Conservation (phyloP, 2,888 invertebrate species). For the Sthenelais limicola region DNA sequence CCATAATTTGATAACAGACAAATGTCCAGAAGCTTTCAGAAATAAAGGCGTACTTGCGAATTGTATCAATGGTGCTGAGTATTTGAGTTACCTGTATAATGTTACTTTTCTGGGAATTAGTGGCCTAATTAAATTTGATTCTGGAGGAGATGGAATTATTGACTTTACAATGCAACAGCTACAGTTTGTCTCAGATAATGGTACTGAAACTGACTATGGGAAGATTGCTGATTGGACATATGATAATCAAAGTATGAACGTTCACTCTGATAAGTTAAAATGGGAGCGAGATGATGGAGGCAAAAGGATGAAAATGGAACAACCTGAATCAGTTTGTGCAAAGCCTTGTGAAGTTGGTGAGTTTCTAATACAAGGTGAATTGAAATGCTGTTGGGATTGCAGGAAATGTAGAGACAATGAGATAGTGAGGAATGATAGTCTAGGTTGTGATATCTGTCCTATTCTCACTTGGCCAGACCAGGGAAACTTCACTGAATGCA, state of each 20-base stretch:
- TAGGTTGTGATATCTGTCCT: constrained; percentile 50
- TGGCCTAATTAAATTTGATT: constrained; percentile 58
- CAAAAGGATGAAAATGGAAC: constrained; percentile 12
- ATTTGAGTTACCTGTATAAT: constrained; percentile 54
- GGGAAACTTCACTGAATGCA: constrained; percentile 42
- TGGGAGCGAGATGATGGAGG: not conserved
- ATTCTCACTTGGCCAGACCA: constrained; percentile 52
- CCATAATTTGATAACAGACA: constrained; percentile 51
- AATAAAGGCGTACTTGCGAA: constrained; percentile 24
- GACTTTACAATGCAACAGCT: constrained; percentile 58
- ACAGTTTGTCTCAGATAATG: constrained; percentile 30
- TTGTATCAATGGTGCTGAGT: constrained; percentile 53
- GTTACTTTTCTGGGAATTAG: constrained; percentile 55
- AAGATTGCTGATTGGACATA: not conserved
- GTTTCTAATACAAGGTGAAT: constrained; percentile 47
- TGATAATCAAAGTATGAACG: not conserved
- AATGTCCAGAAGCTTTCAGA: constrained; percentile 53
- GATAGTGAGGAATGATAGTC: constrained; percentile 29
- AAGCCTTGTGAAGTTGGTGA: constrained; percentile 50
- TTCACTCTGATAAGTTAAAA: not conserved
- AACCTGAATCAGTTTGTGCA: constrained; percentile 50
- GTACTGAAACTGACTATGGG: not conserved
- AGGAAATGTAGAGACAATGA: constrained; percentile 54
- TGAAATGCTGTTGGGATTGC: constrained; percentile 56
- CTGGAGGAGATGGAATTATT: constrained; percentile 57